These are phyloP conservation scores for Apantesis nais DNA, from an alignment of 2,888 invertebrate species.

Conservation along the genomic window DNA sequence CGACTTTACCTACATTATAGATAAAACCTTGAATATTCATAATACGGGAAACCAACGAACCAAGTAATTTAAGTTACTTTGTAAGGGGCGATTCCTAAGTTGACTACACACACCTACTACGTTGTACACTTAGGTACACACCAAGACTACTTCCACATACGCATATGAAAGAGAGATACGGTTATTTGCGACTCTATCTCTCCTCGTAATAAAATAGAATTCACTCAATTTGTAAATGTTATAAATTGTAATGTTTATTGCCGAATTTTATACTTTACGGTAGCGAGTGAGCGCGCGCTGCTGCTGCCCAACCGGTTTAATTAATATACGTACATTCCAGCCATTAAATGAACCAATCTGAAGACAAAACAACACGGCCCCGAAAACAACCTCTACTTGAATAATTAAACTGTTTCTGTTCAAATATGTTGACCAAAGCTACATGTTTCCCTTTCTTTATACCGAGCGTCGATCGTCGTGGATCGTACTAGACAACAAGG, in stretches of 20 bases:
- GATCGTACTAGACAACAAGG: too few relatives aligned
- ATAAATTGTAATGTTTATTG: neutral
- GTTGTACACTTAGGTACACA: neutral
- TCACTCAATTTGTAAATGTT: neutral
- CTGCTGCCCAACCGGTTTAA: conserved; percentile 12
- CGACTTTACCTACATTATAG: neutral
- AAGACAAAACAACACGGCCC: neutral
- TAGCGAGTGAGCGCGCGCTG: neutral
- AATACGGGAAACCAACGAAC: neutral
- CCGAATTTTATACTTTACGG: neutral
- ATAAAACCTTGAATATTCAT: neutral
- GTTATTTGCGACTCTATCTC: neutral
- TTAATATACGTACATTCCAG: conserved; percentile 17
- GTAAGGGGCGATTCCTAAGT: neutral
- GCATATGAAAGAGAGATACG: neutral
- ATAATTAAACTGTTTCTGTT: neutral
- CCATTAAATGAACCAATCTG: conserved; percentile 9
- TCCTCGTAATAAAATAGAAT: neutral
- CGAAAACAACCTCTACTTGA: neutral
- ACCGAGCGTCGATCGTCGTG: too few relatives aligned
- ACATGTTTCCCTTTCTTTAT: too few relatives aligned
- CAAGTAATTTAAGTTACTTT: neutral
- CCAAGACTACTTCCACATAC: neutral
- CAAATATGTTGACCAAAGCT: too few relatives aligned
- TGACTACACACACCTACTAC: neutral